These are phyloP conservation scores for Xiphorhynchus erythropygius DNA, from an alignment of 2,797 vertebrate genomes.

Conservation along the genomic window DNA sequence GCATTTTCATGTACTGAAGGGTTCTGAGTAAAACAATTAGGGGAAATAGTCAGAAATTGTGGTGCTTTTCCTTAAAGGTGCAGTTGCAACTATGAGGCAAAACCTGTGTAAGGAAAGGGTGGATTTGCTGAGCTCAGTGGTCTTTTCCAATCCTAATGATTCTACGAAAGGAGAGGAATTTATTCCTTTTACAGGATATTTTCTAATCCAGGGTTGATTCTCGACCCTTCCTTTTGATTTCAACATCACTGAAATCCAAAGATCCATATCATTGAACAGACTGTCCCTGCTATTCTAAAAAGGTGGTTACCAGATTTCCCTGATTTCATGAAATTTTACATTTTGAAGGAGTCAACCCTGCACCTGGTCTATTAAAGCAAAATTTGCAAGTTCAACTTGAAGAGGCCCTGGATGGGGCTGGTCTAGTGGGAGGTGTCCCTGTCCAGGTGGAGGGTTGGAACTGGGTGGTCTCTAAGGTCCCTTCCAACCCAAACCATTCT, in stretches of 20 bases:
- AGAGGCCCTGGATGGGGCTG: not conserved
- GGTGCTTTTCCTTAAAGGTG: not conserved
- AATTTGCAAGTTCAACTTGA: not conserved
- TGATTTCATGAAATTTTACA: not conserved
- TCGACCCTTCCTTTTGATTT: not conserved
- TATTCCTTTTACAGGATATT: not conserved
- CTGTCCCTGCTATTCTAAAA: not conserved
- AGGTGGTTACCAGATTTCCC: not conserved
- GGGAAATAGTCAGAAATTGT: not conserved
- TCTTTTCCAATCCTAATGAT: not conserved
- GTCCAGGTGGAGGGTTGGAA: not conserved
- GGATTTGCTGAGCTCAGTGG: not conserved
- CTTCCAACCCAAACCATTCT: not conserved
- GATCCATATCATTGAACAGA: accelerated
- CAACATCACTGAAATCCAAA: not conserved
- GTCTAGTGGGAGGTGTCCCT: not conserved
- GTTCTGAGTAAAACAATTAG: not conserved
- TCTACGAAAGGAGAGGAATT: not conserved
- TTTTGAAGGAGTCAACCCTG: not conserved
- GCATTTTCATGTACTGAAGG: not conserved
- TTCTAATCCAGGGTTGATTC: not conserved
- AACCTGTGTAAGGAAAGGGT: not conserved
- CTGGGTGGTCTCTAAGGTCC: not conserved
- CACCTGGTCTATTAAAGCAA: not conserved
- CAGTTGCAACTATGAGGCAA: not conserved